phyloP scores from a whole-genome alignment of 2,797 vertebrate species.

The Argentina silus region DNA sequence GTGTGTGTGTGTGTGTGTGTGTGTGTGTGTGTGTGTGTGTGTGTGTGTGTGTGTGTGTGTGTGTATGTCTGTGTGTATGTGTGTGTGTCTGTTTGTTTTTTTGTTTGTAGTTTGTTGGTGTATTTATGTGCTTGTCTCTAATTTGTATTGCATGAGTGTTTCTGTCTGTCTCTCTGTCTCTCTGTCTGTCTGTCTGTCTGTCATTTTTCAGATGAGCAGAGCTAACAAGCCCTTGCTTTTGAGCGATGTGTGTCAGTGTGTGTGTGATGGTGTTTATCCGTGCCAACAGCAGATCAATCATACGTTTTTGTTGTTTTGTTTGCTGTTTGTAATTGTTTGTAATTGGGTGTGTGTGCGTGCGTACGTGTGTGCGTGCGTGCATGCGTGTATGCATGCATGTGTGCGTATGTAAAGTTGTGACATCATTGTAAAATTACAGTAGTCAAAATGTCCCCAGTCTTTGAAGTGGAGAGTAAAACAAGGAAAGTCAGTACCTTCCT shows the following conservation, averaged over 20 bases:
- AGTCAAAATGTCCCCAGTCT: not conserved
- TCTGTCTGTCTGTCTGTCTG: not conserved
- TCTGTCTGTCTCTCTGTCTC: slow-evolving; percentile 5
- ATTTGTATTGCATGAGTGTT: not conserved
- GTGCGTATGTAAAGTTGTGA: not conserved
- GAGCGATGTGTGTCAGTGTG: not conserved
- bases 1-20: not conserved
- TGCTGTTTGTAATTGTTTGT: not conserved
- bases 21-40: slow-evolving; percentile 6
- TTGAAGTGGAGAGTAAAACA: not conserved
- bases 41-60: slow-evolving; percentile 5
- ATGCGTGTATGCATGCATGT: not conserved
- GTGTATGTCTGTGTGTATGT: too few relatives aligned
- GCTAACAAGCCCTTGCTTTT: slow-evolving; percentile 7
- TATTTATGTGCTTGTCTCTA: not conserved
- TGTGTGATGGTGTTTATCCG: not conserved
- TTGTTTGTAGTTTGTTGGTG: not conserved
- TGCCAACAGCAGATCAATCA: not conserved
- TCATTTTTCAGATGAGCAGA: slow-evolving; percentile 2
- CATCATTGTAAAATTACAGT: not conserved
- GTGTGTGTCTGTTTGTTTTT: not conserved
- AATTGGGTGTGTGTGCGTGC: not conserved
- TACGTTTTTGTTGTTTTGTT: not conserved
- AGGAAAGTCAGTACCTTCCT: slow-evolving; percentile 3
- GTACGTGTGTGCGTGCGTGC: slow-evolving; percentile 1